A percentile compares a stretch with the other conserved stretches of the same genome.
These are phyloP conservation scores for Luscinia megarhynchos DNA, from an alignment of 2,797 vertebrate species.

Conservation along the genomic window DNA sequence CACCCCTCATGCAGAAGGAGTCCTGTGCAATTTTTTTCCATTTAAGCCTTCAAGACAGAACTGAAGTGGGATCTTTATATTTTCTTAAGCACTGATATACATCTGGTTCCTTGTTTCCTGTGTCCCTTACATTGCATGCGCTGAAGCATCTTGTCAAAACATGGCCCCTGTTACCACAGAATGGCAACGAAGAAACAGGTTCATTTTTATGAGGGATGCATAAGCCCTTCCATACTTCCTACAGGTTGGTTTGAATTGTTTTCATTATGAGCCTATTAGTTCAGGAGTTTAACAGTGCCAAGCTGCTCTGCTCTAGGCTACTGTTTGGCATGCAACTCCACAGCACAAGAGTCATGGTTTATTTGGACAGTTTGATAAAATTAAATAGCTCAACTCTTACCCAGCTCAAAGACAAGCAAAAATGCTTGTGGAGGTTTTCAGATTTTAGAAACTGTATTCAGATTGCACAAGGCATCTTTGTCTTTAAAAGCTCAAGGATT, in stretches of 20 bases:
- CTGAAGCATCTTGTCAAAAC: neutral
- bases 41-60: neutral
- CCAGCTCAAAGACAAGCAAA: neutral
- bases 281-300: neutral
- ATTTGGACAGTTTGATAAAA: slow-evolving; percentile 10
- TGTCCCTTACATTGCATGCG: fast-evolving
- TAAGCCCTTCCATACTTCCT: neutral
- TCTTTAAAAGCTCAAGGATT: neutral
- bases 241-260: neutral
- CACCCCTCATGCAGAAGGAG: neutral
- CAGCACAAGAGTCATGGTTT: neutral
- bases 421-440: neutral
- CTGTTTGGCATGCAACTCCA: neutral
- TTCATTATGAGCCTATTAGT: slow-evolving; percentile 1
- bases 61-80: neutral
- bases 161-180: neutral
- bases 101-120: neutral
- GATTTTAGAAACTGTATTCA: neutral
- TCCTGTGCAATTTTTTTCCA: neutral
- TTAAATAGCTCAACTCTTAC: neutral
- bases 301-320: neutral
- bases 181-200: neutral
- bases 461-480: neutral
- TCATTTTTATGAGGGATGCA: neutral
- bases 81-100: neutral